These are phyloP conservation scores for Nycticorax nycticorax DNA, from an alignment of 2,113 vertebrate species.

Conservation along the genomic window DNA sequence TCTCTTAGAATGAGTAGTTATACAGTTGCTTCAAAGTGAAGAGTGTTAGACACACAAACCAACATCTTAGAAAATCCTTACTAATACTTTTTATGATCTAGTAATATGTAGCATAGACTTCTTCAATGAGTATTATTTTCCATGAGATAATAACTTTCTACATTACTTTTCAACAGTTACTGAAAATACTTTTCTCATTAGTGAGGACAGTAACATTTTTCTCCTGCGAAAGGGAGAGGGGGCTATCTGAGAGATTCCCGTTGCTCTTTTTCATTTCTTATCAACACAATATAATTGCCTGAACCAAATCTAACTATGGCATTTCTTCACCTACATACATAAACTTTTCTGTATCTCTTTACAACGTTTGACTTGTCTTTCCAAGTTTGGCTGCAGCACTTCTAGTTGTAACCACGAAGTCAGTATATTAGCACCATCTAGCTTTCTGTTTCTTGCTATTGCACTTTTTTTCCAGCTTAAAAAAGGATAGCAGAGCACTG, in stretches of 20 bases:
- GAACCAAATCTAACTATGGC: neutral
- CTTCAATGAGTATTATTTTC: neutral
- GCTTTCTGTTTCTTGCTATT: conserved; percentile 18
- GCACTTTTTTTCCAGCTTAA: neutral
- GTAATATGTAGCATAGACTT: neutral
- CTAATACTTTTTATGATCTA: neutral
- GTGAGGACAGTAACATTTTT: neutral
- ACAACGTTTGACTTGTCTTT: neutral
- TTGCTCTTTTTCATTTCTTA: neutral
- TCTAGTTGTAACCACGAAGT: neutral
- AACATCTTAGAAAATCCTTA: neutral
- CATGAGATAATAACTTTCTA: neutral
- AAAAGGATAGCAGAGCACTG: neutral
- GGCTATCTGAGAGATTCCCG: neutral
- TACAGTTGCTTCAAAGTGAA: neutral
- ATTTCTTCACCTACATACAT: neutral
- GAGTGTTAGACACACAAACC: neutral
- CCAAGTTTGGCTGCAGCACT: neutral
- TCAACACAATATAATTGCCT: neutral
- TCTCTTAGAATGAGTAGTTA: neutral
- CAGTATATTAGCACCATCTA: conserved; percentile 53
- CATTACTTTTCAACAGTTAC: neutral
- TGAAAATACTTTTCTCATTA: neutral
- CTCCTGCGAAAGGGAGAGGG: neutral
- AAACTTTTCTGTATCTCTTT: neutral